Base-by-base conservation (phyloP, 2,797 vertebrate genomes). In the Gymnoscopelus braueri region DNA sequence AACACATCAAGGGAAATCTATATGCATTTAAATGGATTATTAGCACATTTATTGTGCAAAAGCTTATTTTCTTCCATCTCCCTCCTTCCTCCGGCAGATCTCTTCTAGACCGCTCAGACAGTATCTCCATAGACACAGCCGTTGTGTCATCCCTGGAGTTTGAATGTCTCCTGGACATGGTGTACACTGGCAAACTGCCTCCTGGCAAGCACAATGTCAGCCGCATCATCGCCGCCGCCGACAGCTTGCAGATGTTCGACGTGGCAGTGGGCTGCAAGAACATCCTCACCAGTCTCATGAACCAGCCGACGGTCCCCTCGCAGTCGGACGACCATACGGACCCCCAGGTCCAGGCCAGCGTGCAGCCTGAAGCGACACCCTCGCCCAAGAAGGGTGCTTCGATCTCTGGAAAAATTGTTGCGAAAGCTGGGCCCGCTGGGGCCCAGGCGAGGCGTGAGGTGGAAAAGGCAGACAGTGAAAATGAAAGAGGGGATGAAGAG, bases 191-290 rank as follows among this genome's bases (percentile, higher is more conserved):
- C 48, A 96, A 90, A 63, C 90, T 98, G 24, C 94, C 95, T 0
- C 72, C 93, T 5, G 95, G 96, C 56, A 97, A 96, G 74, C 95
- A 96, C 89, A 96, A 95, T 79, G 94, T 96, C 65, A 94, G 93
- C 62, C 93, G 94, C 64, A 89, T 96, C 24, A 92, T 96, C 14
- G 93, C 95, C 0, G 82, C 95, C 0, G 96, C 97, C 0, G 95
- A 96, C 88, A 96, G 93, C 85, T 92, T 98, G 59, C 96, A 97
- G 91, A 96, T 97, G 96, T 97, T 96, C 13, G 95, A 98, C 3
- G 93, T 97, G 72, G 95, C 96, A 0, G 92, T 95, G 0, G 93
- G 95, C 11, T 97, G 96, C 78, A 97, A 96, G 80, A 95, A 93
- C 23, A 91, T 97, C 67, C 93, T 97, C 60, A 91, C 89, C 57